A percentile compares a stretch with the other conserved stretches of the same genome.
Conservation (phyloP, 2,888 invertebrate genomes). For the Platypus cylindrus region DNA sequence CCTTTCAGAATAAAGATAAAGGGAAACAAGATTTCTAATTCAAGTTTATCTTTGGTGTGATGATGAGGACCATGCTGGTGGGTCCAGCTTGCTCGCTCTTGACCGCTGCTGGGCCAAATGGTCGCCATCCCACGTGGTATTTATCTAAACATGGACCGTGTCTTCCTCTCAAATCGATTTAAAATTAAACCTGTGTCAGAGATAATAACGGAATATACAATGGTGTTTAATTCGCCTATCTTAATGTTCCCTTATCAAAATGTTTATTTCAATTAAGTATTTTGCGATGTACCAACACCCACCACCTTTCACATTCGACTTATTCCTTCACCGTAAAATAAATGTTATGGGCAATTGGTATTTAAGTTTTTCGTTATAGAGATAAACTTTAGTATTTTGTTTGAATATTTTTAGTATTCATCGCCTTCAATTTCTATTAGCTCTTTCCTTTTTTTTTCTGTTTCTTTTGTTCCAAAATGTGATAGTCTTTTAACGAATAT, state of each 20-base stretch:
- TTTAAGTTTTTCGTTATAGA: slow-evolving; percentile 21
- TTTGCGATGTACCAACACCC: slow-evolving; percentile 32
- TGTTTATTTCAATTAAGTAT: slow-evolving; percentile 34
- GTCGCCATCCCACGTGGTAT: slow-evolving; percentile 13
- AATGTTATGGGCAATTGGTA: slow-evolving; percentile 25
- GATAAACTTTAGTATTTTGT: slow-evolving; percentile 13
- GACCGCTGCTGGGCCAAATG: no score
- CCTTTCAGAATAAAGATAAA: slow-evolving; percentile 16
- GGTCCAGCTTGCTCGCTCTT: slow-evolving; percentile 6
- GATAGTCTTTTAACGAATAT: no score
- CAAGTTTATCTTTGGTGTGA: slow-evolving; percentile 9
- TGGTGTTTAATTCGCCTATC: slow-evolving; percentile 31
- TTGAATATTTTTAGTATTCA: slow-evolving; percentile 8
- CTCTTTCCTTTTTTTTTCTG: no score
- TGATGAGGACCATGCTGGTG: slow-evolving; percentile 10
- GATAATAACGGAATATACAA: slow-evolving; percentile 27
- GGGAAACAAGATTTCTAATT: slow-evolving; percentile 15
- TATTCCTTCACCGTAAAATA: slow-evolving; percentile 20
- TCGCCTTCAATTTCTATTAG: no score
- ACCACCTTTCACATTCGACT: slow-evolving; percentile 18
- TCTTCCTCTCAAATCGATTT: slow-evolving; percentile 36
- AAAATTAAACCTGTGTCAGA: slow-evolving; percentile 36
- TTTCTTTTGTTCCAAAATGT: no score
- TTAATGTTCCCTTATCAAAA: slow-evolving; percentile 31
- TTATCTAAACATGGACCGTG: slow-evolving; percentile 32